phyloP scores from a whole-genome alignment of 2,888 invertebrate genomes.

The Deilephila porcellus region DNA sequence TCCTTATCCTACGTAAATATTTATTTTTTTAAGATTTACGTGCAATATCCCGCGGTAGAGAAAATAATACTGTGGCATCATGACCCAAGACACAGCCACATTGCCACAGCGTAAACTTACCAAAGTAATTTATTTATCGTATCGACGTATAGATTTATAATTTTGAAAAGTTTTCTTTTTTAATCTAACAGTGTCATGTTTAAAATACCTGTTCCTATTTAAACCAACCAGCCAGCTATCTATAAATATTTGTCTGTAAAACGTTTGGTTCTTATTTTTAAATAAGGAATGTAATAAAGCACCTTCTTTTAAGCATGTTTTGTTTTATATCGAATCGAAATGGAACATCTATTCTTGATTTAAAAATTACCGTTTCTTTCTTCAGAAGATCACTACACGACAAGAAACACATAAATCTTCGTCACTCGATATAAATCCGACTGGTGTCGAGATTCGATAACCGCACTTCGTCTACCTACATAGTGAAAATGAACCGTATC shows the following conservation, averaged over 20 bases:
- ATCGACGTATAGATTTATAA: no score
- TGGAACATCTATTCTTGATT: conserved; percentile 30
- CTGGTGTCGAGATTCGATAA: conserved; percentile 58
- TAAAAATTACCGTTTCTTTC: conserved; percentile 33
- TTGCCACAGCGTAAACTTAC: background rate
- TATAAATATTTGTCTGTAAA: no score
- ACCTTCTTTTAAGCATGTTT: background rate
- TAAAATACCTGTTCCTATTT: no score
- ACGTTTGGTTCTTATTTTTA: no score
- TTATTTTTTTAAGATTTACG: background rate
- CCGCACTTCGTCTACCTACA: background rate
- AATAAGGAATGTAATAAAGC: no score
- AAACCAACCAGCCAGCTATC: no score
- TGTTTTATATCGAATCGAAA: background rate
- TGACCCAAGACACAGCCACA: no score
- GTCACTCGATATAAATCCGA: conserved; percentile 62
- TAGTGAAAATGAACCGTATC: background rate
- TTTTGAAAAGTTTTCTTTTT: no score
- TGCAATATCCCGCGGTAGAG: background rate
- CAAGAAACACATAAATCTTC: conserved; percentile 68
- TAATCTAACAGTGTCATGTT: no score
- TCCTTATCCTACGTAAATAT: conserved; percentile 29
- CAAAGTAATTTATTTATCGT: no score
- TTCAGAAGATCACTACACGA: conserved; percentile 30
- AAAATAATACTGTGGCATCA: background rate